Base-by-base conservation (phyloP, 1,140 invertebrate genomes). In the Drosophila bocqueti region DNA sequence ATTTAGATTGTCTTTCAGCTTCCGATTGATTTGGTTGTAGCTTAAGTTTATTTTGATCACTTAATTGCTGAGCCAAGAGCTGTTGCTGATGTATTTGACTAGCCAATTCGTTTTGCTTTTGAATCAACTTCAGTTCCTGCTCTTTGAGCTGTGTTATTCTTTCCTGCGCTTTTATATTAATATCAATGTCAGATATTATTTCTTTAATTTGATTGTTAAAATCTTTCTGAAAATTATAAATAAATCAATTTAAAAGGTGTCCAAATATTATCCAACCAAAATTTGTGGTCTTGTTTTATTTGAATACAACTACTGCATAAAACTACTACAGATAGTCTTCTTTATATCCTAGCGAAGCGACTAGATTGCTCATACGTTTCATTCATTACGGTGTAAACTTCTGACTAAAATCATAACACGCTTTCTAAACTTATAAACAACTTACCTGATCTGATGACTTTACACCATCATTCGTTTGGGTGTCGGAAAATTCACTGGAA, bases 161-260 rank as follows among this genome's bases (percentile, higher is more conserved):
- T 52, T 91, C 89, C 57, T 92, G 85, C 0, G 93, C 93, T 38
- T 73, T 90, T 15, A 94, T 94, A 76, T 93, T 94, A 36, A 92
- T 92, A 82, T 95, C 95, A 79, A 95, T 94, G 84, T 95, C 95
- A 6, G 94, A 95, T 73, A 95, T 95, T 58, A 95, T 95, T 77
- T 95, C 94, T 65, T 94, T 94, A 36, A 95, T 91, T 16, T 94
- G 93, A 66, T 94, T 94, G 73, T 94, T 95, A 50, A 95, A 94
- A 73, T 93, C 94, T 61, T 94, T 94, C 74, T 95, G 93, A 46
- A 63, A 52, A 18, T 6, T 16, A 47, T 21, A 60, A 36, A 29
- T 9, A 13, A 47, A 40, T 5, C 1, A 40, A n/a, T 46, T 26
- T 15, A 13, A 36, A 36, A 13, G 1, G 4, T 36, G 4, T 1